Conservation (phyloP, 2,113 vertebrate species). For the Siphamia tubifer region DNA sequence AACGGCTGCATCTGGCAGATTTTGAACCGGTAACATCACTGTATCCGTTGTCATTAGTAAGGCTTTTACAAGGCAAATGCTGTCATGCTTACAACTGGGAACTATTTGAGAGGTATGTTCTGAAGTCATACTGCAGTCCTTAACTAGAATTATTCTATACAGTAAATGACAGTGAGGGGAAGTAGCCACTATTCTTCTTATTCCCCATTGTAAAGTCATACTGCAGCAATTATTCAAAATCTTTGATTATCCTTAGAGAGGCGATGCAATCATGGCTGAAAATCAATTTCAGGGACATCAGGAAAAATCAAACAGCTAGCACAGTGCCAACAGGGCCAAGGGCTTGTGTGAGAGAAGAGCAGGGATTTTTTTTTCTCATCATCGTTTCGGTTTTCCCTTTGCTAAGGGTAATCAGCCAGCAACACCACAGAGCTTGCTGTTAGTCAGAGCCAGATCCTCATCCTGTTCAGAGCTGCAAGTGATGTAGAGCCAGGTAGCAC, state of each 20-base stretch:
- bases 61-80: constrained; percentile 37
- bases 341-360: constrained; percentile 63
- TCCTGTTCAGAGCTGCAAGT: constrained; percentile 70
- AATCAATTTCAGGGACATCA: constrained; percentile 81
- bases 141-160: constrained; percentile 51
- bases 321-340: constrained; percentile 72
- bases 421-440: constrained; percentile 73
- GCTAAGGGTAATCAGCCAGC: constrained; percentile 77
- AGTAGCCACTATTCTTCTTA: constrained; percentile 60
- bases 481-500: constrained; percentile 81
- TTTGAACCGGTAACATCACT: constrained; percentile 13
- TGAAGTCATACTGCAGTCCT: constrained; percentile 69
- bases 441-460: constrained; percentile 72
- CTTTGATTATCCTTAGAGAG: constrained; percentile 78
- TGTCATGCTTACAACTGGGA: constrained; percentile 66
- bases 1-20: constrained; percentile 1
- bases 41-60: constrained; percentile 10
- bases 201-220: constrained; percentile 67
- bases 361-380: constrained; percentile 54
- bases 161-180: constrained; percentile 50
- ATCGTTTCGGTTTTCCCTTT: constrained; percentile 66
- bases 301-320: constrained; percentile 71
- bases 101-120: constrained; percentile 70
- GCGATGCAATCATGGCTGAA: constrained; percentile 76
- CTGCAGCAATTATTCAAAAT: constrained; percentile 77